These are phyloP conservation scores for Venustaconcha ellipsiformis DNA, from an alignment of 1,140 invertebrate species.

Conservation along the genomic window DNA sequence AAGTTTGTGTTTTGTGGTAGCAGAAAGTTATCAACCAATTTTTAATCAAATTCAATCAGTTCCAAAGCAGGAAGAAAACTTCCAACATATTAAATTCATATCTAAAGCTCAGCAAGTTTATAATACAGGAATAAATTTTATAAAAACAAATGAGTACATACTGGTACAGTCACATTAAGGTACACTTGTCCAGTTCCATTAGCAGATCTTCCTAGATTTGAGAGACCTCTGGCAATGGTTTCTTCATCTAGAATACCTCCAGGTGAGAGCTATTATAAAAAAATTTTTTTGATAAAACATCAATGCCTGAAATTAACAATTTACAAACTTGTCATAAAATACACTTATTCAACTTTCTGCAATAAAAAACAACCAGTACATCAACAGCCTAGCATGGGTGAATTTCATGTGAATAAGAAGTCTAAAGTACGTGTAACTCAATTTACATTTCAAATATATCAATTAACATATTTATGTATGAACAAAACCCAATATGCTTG, in stretches of 20 bases:
- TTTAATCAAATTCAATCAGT: not conserved
- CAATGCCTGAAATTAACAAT: not conserved
- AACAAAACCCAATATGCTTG: not conserved
- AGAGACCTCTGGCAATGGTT: constrained; percentile 61
- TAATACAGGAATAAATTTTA: not conserved
- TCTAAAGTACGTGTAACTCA: not conserved
- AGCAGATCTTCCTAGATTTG: constrained; percentile 65
- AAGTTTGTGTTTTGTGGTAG: not conserved
- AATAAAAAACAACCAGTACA: not conserved
- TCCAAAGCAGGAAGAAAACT: no score
- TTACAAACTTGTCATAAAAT: not conserved
- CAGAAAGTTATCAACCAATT: not conserved
- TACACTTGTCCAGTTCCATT: constrained; percentile 65
- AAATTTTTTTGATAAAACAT: not conserved
- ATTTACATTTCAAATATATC: no score
- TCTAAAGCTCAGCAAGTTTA: not conserved
- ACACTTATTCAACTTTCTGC: not conserved
- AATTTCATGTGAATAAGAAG: not conserved
- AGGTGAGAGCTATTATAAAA: constrained; percentile 54
- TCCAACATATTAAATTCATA: not conserved
- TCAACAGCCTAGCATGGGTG: not conserved
- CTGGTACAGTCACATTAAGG: constrained; percentile 62
- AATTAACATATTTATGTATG: no score
- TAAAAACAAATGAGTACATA: constrained; percentile 39
- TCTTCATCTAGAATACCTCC: constrained; percentile 66